Evolutionary conservation across 2,888 invertebrate genomes (phyloP), one percentile per base, ranked within the genome.

Genomic region (Hymenopus coronatus): DNA sequence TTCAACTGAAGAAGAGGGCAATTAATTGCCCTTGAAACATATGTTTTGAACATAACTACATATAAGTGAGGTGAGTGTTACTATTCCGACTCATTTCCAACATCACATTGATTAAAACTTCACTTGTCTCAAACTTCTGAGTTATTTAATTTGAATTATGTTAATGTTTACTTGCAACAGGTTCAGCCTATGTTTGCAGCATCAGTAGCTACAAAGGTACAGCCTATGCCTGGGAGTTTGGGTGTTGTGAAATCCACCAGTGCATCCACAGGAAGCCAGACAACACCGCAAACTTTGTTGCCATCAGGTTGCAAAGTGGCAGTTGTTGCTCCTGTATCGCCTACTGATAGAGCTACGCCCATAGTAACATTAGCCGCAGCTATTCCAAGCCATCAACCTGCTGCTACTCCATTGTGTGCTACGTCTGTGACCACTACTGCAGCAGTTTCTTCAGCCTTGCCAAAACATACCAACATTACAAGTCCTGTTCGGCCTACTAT

Each of bases 401-500:
- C 54, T 46, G 46, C 85, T 14, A 85, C 27, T 27, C 27, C 33
- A 7, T n/a, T 28, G 33, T 27, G 46, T 46, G 28, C 85, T 28
- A n/a, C 85, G 40, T 25, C 54, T 15, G 85, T 85, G 2, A 14
- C 54, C 7, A 54, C 46, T 3, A 54, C 54, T 14, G 15, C 54
- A 54, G 25, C 84, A 46, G 85, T 54, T 15, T 0, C 27, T 27
- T 33, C 40, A 25, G 54, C 40, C 20, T 25, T 28, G 12, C 54
- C 81, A 82, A 89, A 81, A 81, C 88, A 84, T 6, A 7, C 88
- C 28, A 30, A 15, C 6, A 86, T 88, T n/a, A 89, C 88, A n/a
- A 90, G 90, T 84, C 90, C 90, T n/a, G 28, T 89, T 28, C 82
- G 90, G 82, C 89, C 90, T 15, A 90, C 88, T 28, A 91, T 93